A percentile compares a stretch with the other conserved stretches of the same genome.
phyloP scores from a whole-genome alignment of 2,113 vertebrate species.

The Conger conger region DNA sequence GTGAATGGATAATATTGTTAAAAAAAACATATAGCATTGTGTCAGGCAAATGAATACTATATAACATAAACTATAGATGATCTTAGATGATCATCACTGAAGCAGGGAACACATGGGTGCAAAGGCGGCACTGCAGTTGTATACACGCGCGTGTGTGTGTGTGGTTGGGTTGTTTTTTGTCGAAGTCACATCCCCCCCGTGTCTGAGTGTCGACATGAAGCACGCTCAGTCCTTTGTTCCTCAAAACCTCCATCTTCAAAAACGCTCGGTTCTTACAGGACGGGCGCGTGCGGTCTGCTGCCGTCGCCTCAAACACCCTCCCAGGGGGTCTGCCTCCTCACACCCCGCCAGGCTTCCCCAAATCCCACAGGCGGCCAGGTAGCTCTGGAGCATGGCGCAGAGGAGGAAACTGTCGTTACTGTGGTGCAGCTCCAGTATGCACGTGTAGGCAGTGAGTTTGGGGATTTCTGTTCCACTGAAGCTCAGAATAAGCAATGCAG shows the following conservation, averaged over 20 bases:
- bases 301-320: not conserved
- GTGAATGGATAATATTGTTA: not conserved
- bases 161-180: not conserved
- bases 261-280: not conserved
- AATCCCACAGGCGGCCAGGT: conserved; percentile 49
- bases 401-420: conserved; percentile 42
- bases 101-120: not conserved
- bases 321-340: not conserved
- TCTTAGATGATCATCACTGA: no score
- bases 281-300: not conserved
- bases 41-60: no score
- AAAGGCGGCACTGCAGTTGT: not conserved
- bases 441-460: not conserved
- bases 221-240: not conserved
- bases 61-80: no score
- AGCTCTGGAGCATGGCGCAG: conserved; percentile 49
- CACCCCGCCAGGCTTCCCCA: conserved; percentile 39
- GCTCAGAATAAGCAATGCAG: conserved; percentile 17
- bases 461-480: not conserved
- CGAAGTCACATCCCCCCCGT: not conserved
- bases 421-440: conserved; percentile 48
- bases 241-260: not conserved
- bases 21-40: no score
- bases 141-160: not conserved
- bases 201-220: not conserved